Evolutionary conservation across 2,113 vertebrate genomes (phyloP).

Genomic region (Pteruthius melanotis): DNA sequence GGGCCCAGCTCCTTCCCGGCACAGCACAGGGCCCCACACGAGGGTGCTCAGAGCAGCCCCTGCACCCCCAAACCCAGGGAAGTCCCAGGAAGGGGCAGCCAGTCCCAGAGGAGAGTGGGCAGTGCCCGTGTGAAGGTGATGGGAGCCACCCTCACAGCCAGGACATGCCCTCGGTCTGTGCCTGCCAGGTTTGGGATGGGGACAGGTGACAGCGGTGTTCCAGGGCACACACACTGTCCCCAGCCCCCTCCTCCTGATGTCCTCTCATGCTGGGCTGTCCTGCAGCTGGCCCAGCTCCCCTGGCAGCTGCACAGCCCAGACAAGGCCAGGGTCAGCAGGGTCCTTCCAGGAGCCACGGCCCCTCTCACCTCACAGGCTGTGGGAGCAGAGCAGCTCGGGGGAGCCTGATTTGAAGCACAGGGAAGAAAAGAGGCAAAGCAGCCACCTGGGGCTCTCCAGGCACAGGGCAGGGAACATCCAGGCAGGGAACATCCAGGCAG

Average conservation of each 20-base stretch:
- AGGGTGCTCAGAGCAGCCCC: background rate
- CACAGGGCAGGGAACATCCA: background rate
- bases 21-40: accelerated
- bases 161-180: background rate
- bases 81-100: background rate
- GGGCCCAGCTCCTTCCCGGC: background rate
- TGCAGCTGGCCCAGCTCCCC: background rate
- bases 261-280: background rate
- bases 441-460: background rate
- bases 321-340: background rate
- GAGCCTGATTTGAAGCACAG: background rate
- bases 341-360: background rate
- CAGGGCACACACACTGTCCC: background rate
- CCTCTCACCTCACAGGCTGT: background rate
- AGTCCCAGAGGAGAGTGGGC: too few species aligned
- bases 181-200: background rate
- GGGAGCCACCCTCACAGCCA: background rate
- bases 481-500: background rate
- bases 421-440: background rate
- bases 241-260: accelerated
- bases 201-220: background rate
- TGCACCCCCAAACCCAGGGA: background rate
- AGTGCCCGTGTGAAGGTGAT: accelerated
- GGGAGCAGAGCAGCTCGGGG: background rate
- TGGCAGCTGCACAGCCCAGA: background rate